phyloP scores from a whole-genome alignment of 2,113 vertebrate genomes.

The Psilopsiagon aymara region DNA sequence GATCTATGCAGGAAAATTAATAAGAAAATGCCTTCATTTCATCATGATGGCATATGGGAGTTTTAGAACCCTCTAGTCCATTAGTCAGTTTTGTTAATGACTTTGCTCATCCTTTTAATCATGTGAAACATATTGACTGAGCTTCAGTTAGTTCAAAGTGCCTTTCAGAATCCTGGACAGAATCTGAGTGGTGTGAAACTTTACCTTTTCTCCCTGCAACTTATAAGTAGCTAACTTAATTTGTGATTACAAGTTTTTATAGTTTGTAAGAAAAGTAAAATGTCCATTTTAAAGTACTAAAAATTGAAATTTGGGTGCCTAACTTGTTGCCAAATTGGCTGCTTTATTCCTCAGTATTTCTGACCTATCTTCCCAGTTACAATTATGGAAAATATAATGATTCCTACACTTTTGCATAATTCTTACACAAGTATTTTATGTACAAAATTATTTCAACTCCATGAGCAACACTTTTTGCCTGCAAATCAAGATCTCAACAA shows the following conservation, averaged over 20 bases:
- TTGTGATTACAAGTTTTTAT: background rate
- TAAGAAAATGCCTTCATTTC: constrained; percentile 78
- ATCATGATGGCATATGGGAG: constrained; percentile 78
- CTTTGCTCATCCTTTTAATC: constrained; percentile 77
- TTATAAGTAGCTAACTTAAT: background rate
- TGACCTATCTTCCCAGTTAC: background rate
- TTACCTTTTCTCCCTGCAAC: background rate
- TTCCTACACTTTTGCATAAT: background rate
- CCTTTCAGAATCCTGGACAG: constrained; percentile 72
- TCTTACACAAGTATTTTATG: background rate
- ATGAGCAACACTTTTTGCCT: background rate
- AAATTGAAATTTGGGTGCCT: background rate
- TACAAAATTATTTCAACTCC: background rate
- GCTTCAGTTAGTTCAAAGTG: constrained; percentile 78
- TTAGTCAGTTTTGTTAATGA: constrained; percentile 82
- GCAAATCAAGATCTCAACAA: background rate
- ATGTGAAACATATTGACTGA: constrained; percentile 68
- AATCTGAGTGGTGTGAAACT: constrained; percentile 48
- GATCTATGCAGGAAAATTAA: constrained; percentile 78
- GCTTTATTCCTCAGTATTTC: background rate
- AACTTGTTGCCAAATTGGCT: background rate
- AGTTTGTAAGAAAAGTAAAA: background rate
- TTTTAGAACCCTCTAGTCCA: constrained; percentile 71
- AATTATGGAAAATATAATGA: background rate
- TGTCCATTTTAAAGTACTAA: background rate